phyloP scores from a whole-genome alignment of 1,140 invertebrate species.

The Eupristina koningsbergeri region DNA sequence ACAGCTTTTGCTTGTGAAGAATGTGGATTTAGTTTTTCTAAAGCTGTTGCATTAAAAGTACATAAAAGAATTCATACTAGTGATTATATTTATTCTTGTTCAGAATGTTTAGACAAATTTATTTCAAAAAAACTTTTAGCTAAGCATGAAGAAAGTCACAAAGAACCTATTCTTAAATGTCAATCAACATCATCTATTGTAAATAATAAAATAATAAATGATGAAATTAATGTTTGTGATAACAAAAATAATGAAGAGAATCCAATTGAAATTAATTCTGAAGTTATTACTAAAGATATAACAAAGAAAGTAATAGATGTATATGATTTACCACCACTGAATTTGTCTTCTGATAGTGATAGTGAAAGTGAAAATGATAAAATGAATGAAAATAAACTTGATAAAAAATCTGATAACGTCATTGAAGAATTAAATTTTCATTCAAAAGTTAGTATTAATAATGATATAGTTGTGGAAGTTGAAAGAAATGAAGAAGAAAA shows the following conservation, averaged over 20 bases:
- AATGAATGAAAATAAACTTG: conserved; percentile 52
- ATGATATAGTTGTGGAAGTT: conserved; percentile 60
- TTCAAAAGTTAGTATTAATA: neutral
- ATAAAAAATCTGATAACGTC: conserved; percentile 12
- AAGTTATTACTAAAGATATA: conserved; percentile 57
- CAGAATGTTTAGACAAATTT: conserved; percentile 83
- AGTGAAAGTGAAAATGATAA: conserved; percentile 76
- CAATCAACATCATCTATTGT: neutral
- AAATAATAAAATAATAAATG: neutral
- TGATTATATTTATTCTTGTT: conserved; percentile 82
- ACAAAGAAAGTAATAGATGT: conserved; percentile 74
- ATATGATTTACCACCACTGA: conserved; percentile 84
- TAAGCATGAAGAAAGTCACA: conserved; percentile 79
- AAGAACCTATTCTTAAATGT: conserved; percentile 64
- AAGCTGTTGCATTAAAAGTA: conserved; percentile 85
- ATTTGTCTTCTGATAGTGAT: conserved; percentile 85
- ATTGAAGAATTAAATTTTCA: conserved; percentile 40
- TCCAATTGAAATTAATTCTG: neutral
- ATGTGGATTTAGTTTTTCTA: conserved; percentile 82
- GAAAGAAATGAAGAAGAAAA: conserved; percentile 71
- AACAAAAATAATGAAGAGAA: conserved; percentile 13
- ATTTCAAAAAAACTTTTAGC: conserved; percentile 84
- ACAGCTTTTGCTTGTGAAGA: conserved; percentile 84
- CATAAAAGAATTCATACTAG: conserved; percentile 84
- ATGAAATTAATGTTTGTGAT: conserved; percentile 35